phyloP scores from a whole-genome alignment of 92 coral and sea anemone genomes.

The Epizoanthus illoricatus region DNA sequence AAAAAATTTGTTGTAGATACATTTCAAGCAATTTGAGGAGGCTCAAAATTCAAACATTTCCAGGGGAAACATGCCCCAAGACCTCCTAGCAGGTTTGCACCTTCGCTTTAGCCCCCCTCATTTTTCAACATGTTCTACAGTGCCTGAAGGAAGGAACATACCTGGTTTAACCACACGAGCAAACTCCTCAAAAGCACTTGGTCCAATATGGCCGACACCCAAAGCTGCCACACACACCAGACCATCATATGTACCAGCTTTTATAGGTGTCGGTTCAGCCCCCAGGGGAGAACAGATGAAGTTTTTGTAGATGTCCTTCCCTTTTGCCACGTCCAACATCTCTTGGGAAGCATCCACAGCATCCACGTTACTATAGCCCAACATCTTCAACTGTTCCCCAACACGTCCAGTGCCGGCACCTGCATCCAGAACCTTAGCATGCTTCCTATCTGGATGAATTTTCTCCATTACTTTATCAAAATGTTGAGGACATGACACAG shows the following conservation, averaged over 20 bases:
- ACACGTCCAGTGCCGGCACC: constrained; percentile 30
- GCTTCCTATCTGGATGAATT: constrained; percentile 19
- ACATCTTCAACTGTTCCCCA: constrained; percentile 9
- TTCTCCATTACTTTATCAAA: constrained; percentile 19
- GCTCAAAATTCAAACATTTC: no score
- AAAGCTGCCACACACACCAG: constrained; percentile 50
- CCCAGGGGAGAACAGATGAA: constrained; percentile 45
- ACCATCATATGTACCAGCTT: constrained; percentile 56
- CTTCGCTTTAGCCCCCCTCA: no score
- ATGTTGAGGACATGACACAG: not conserved
- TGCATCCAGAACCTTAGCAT: constrained; percentile 11
- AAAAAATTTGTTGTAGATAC: no score
- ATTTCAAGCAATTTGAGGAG: no score
- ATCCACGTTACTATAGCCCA: constrained; percentile 56
- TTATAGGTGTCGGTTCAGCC: constrained; percentile 44
- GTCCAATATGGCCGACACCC: constrained; percentile 27
- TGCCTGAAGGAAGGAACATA: not conserved
- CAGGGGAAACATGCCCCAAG: no score
- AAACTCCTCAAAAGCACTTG: constrained; percentile 32
- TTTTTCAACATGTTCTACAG: no score
- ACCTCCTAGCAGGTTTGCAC: no score
- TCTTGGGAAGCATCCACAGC: constrained; percentile 54
- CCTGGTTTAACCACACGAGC: constrained; percentile 35
- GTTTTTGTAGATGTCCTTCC: constrained; percentile 52
- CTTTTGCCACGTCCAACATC: constrained; percentile 50